phyloP scores from a whole-genome alignment of 2,888 invertebrate genomes.

The Drosophila falleni region DNA sequence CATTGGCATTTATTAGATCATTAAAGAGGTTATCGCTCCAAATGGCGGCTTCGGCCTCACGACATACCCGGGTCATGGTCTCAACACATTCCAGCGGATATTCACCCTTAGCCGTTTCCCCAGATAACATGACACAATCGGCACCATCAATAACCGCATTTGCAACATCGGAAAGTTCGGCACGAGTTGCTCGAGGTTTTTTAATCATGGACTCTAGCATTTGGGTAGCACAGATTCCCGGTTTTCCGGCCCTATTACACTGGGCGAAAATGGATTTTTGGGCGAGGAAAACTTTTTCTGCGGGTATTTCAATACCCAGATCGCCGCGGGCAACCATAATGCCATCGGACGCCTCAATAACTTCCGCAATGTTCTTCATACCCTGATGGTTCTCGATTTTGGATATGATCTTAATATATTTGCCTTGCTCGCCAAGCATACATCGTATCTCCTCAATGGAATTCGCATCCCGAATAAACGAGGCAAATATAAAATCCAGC shows the following conservation, averaged over 20 bases:
- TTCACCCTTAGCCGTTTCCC: conserved; percentile 98
- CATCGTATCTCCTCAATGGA: conserved; percentile 93
- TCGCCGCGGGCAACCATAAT: conserved; percentile 99
- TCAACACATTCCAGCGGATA: conserved; percentile 95
- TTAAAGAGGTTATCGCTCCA: conserved; percentile 95
- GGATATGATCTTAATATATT: conserved; percentile 96
- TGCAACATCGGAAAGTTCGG: conserved; percentile 98
- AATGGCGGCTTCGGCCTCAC: conserved; percentile 97
- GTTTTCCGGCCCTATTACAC: conserved; percentile 97
- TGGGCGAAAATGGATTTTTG: conserved; percentile 98
- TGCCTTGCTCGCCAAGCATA: conserved; percentile 94
- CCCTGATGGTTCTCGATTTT: conserved; percentile 99
- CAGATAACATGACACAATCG: conserved; percentile 99
- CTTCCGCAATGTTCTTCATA: conserved; percentile 95
- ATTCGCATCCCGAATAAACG: conserved; percentile 96
- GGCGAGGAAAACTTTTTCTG: conserved; percentile 97
- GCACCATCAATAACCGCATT: conserved; percentile 98
- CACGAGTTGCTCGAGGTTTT: conserved; percentile 97
- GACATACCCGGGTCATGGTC: conserved; percentile 96
- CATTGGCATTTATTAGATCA: conserved; percentile 87
- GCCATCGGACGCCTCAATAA: conserved; percentile 96
- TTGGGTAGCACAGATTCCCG: conserved; percentile 98
- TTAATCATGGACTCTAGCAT: conserved; percentile 99
- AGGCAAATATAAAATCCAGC: conserved; percentile 96
- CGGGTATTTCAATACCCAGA: conserved; percentile 98